Percentiles rank a stretch among this genome's conserved stretches.
phyloP scores from a whole-genome alignment of 2,888 invertebrate genomes.

The Lypha dubia region DNA sequence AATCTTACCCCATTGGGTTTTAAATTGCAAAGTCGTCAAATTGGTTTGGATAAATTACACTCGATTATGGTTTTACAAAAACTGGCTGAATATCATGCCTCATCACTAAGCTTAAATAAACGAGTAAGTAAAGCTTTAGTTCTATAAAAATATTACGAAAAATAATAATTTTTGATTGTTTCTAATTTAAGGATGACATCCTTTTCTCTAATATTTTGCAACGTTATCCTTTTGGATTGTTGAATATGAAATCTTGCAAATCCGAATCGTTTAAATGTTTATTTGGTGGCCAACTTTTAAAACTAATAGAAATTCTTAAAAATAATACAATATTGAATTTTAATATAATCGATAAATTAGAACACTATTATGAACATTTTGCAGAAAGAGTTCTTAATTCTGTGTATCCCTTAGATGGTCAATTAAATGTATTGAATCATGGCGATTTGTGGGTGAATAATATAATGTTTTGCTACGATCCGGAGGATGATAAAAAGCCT shows the following conservation, averaged over 20 bases:
- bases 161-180: background rate
- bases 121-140: slow-evolving; percentile 80
- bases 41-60: slow-evolving; percentile 85
- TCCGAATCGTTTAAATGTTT: slow-evolving; percentile 78
- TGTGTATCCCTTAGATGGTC: slow-evolving; percentile 78
- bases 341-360: slow-evolving; percentile 77
- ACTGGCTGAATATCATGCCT: slow-evolving; percentile 85
- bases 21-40: slow-evolving; percentile 84
- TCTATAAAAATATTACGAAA: background rate
- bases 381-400: slow-evolving; percentile 77
- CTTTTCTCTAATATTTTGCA: slow-evolving; percentile 73
- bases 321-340: slow-evolving; percentile 76
- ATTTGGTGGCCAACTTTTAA: slow-evolving; percentile 80
- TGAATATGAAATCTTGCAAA: slow-evolving; percentile 79
- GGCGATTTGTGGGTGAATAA: slow-evolving; percentile 85
- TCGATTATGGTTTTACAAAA: slow-evolving; percentile 83
- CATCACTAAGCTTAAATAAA: slow-evolving; percentile 84
- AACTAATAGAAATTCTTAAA: slow-evolving; percentile 77
- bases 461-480: slow-evolving; percentile 83
- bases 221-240: slow-evolving; percentile 78
- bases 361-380: slow-evolving; percentile 79
- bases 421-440: slow-evolving; percentile 84
- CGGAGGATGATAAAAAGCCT: slow-evolving; percentile 72
- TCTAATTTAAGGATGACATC: slow-evolving; percentile 73
- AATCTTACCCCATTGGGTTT: slow-evolving; percentile 84